Evolutionary conservation across 2,888 invertebrate species (phyloP).

Genomic region (Hypomecis atomaria): DNA sequence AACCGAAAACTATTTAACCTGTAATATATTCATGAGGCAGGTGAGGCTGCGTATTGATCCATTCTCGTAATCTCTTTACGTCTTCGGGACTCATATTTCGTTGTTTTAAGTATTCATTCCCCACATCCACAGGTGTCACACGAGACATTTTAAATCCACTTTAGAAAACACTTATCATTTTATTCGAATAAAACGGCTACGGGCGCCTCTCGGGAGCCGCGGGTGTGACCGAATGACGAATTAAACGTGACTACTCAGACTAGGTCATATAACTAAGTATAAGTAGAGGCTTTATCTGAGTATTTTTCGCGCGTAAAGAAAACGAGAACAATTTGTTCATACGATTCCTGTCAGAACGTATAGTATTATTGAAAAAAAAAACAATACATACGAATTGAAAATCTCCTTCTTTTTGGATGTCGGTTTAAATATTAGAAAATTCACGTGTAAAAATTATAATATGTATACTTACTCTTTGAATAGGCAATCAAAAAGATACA

Average conservation of each 20-base stretch:
- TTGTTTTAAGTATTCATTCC: conserved; percentile 83
- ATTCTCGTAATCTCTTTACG: conserved; percentile 81
- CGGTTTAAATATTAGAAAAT: too few relatives aligned
- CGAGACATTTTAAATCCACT: conserved; percentile 50
- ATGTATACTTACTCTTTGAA: too few relatives aligned
- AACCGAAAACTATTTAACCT: conserved; percentile 53
- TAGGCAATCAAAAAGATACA: too few relatives aligned
- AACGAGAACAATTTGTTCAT: too few relatives aligned
- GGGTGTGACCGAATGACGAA: conserved; percentile 35
- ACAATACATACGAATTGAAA: too few relatives aligned
- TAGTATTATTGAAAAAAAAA: too few relatives aligned
- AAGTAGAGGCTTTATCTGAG: too few relatives aligned
- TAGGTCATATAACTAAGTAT: background rate
- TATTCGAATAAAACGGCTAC: conserved; percentile 21
- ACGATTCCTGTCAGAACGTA: too few relatives aligned
- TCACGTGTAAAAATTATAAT: too few relatives aligned
- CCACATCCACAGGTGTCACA: conserved; percentile 44
- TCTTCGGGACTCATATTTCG: conserved; percentile 83
- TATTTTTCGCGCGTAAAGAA: too few relatives aligned
- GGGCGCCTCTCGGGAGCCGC: conserved; percentile 18
- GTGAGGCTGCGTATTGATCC: conserved; percentile 86
- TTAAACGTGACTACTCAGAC: conserved; percentile 17
- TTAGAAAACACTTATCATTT: conserved; percentile 28
- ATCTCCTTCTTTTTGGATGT: too few relatives aligned
- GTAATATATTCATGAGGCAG: conserved; percentile 77